Conservation (phyloP, 2,113 vertebrate genomes). For the Chloropsis hardwickii region DNA sequence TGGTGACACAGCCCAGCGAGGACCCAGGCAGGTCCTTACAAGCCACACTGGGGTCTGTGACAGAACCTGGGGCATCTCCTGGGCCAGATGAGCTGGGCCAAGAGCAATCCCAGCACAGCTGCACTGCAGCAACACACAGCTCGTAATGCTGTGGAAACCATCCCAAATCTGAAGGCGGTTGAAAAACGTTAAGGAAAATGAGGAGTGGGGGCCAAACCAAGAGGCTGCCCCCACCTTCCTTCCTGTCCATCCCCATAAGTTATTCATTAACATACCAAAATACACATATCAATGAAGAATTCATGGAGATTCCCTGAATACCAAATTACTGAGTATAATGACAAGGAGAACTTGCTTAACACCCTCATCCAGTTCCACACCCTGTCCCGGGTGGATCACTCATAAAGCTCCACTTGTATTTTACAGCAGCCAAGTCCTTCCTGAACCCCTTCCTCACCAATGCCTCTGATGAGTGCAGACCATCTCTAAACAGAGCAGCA, state of each 20-base stretch:
- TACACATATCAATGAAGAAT: slow-evolving; percentile 38
- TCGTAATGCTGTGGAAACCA: background rate
- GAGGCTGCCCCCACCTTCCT: slow-evolving; percentile 4
- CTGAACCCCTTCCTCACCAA: slow-evolving; percentile 23
- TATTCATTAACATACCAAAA: slow-evolving; percentile 47
- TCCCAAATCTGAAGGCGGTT: background rate
- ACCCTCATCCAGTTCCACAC: slow-evolving; percentile 37
- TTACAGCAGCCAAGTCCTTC: background rate
- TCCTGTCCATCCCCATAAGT: slow-evolving; percentile 30
- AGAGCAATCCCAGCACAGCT: background rate
- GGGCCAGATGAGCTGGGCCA: background rate
- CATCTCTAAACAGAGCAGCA: background rate
- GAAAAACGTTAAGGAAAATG: background rate
- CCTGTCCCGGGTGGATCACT: slow-evolving; percentile 17
- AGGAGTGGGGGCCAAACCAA: background rate
- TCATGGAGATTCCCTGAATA: slow-evolving; percentile 59
- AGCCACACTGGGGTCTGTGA: background rate
- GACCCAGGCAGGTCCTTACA: background rate
- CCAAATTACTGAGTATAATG: slow-evolving; percentile 46
- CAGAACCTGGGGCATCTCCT: background rate
- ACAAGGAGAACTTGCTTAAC: slow-evolving; percentile 8
- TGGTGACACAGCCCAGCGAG: fast-evolving
- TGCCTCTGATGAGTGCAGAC: background rate
- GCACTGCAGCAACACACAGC: background rate
- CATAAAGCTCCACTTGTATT: slow-evolving; percentile 1